These are phyloP conservation scores for Mugil cephalus DNA, from an alignment of 2,113 vertebrate species.

Conservation along the genomic window DNA sequence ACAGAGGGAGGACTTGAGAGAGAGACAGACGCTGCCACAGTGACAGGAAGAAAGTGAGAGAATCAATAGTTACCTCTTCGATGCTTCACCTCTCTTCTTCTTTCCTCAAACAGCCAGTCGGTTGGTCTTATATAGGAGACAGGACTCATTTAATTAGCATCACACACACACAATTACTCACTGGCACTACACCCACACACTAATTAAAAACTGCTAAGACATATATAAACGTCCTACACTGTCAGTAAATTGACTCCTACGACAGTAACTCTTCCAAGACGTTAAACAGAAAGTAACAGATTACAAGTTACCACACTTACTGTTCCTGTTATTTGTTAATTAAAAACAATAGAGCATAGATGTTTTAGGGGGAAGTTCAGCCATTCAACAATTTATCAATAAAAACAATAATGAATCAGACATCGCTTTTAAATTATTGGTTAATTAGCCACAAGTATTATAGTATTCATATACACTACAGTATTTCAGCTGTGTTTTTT, in stretches of 20 bases:
- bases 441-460: background rate
- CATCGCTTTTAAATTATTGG: background rate
- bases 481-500: background rate
- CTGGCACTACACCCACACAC: conserved; percentile 42
- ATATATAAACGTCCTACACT: conserved; percentile 49
- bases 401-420: background rate
- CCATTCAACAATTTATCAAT: too few species aligned
- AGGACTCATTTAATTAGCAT: conserved; percentile 55
- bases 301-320: background rate
- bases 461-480: background rate
- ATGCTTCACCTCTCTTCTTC: conserved; percentile 17
- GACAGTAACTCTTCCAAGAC: background rate
- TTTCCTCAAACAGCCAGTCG: background rate
- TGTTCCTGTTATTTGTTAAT: background rate
- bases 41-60: background rate
- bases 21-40: background rate
- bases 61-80: background rate
- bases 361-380: background rate
- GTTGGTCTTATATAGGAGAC: conserved; percentile 55
- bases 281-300: background rate
- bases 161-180: conserved; percentile 42
- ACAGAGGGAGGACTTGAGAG: background rate
- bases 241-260: conserved; percentile 58
- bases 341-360: background rate
- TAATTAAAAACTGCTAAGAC: conserved; percentile 50